Evolutionary conservation across 2,797 vertebrate species (phyloP), one percentile per base, ranked within the genome.

Genomic region (Lophotriccus pileatus): DNA sequence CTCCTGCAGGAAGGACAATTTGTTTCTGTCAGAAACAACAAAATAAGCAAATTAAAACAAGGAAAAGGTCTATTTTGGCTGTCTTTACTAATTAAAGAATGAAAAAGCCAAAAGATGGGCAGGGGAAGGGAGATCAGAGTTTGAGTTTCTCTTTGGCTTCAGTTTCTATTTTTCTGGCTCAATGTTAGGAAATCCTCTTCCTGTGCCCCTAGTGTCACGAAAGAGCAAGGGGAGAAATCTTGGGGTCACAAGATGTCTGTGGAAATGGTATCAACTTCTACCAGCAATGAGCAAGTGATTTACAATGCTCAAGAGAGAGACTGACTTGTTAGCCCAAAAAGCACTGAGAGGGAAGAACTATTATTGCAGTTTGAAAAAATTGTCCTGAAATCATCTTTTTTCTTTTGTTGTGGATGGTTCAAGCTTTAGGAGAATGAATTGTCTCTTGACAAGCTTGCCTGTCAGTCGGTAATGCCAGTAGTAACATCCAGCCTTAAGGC

Each of bases 21-120:
- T 93, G 94, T 25, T 93, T 75, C 44, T 86, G 47, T 63, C 53
- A 91, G 85, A 88, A 95, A 78, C 50, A 89, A 91, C 78, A 56
- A 86, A 66, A 84, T 44, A 93, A 82, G 77, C 27, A 84, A 88
- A 84, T 50, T 79, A 43, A 89, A 95, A 58, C 43, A 90, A 90
- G 66, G 92, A 68, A 89, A 89, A 88, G 18, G 50, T 89, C 67
- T 90, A 30, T 82, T 95, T 94, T 94, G 55, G 14, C 44, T 76
- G 55, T 90, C 32, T 23, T 76, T 94, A 60, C 93, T 88, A 82
- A 86, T 66, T 86, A 34, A 90, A 84, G 62, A 84, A 70, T 69
- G 79, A 67, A 77, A 93, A 84, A 25, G 32, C 37, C 34, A 53
- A 87, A 94, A 53, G 22, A 79, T 79, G 44, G 63, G 14, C 39